phyloP scores from a whole-genome alignment of 2,113 vertebrate genomes.

The Ammospiza caudacuta region DNA sequence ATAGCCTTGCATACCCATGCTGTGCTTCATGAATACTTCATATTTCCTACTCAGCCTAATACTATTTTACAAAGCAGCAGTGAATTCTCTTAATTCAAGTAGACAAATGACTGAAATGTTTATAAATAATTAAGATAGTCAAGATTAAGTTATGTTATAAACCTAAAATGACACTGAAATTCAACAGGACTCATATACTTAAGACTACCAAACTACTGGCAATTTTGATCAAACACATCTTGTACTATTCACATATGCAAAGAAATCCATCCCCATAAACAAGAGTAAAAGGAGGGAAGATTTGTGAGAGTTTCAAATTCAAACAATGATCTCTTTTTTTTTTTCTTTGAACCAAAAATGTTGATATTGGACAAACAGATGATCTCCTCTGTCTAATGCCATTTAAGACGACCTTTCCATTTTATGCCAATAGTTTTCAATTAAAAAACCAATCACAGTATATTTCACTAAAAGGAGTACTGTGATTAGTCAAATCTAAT shows the following conservation, averaged over 20 bases:
- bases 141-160: background rate
- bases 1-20: background rate
- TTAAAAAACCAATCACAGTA: conserved; percentile 33
- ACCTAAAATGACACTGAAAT: background rate
- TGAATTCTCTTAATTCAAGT: background rate
- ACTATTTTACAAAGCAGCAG: background rate
- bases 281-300: background rate
- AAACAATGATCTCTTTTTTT: background rate
- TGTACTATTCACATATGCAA: background rate
- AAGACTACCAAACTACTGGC: background rate
- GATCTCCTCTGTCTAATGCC: background rate
- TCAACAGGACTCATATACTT: background rate
- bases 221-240: background rate
- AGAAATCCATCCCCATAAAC: background rate
- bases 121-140: background rate
- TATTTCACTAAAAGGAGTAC: conserved; percentile 35
- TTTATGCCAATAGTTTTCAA: conserved; percentile 49
- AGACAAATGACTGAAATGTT: background rate
- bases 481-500: conserved; percentile 59
- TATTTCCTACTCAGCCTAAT: background rate
- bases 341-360: background rate
- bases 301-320: background rate
- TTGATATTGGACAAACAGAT: conserved; percentile 14
- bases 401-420: conserved; percentile 42
- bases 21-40: background rate